These are phyloP conservation scores for Hypsopygia costalis DNA, from an alignment of 2,888 invertebrate genomes.

Conservation along the genomic window DNA sequence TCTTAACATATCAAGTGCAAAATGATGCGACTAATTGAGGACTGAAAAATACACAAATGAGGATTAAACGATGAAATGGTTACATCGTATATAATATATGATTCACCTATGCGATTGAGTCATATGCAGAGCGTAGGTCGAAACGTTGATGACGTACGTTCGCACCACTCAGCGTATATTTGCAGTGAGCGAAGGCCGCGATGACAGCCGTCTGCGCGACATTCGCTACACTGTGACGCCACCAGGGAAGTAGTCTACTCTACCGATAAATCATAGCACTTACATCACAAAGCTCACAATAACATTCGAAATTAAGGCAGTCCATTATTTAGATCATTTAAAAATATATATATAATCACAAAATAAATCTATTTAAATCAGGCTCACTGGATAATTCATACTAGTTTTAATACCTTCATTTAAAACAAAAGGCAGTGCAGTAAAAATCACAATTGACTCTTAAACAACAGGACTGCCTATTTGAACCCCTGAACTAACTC, in stretches of 20 bases:
- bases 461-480: constrained; percentile 59
- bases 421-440: constrained; percentile 41
- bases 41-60: too few relatives aligned
- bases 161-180: constrained; percentile 42
- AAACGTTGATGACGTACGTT: constrained; percentile 2
- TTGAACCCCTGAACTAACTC: constrained; percentile 69
- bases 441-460: constrained; percentile 36
- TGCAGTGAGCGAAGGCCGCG: constrained; percentile 56
- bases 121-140: too few relatives aligned
- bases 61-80: too few relatives aligned
- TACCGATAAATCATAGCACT: constrained; percentile 57
- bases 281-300: constrained; percentile 54
- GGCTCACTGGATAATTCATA: constrained; percentile 42
- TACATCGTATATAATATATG: too few relatives aligned
- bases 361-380: constrained; percentile 28
- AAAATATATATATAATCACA: constrained; percentile 26
- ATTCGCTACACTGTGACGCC: constrained; percentile 65
- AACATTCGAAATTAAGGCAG: constrained; percentile 68
- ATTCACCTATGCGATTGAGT: too few relatives aligned
- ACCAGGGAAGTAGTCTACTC: constrained; percentile 64
- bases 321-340: constrained; percentile 43
- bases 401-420: constrained; percentile 23
- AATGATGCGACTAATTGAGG: too few relatives aligned
- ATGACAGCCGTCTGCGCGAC: constrained; percentile 18
- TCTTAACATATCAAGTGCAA: too few relatives aligned